phyloP scores from a whole-genome alignment of 2,113 vertebrate genomes.

The Micromys minutus region DNA sequence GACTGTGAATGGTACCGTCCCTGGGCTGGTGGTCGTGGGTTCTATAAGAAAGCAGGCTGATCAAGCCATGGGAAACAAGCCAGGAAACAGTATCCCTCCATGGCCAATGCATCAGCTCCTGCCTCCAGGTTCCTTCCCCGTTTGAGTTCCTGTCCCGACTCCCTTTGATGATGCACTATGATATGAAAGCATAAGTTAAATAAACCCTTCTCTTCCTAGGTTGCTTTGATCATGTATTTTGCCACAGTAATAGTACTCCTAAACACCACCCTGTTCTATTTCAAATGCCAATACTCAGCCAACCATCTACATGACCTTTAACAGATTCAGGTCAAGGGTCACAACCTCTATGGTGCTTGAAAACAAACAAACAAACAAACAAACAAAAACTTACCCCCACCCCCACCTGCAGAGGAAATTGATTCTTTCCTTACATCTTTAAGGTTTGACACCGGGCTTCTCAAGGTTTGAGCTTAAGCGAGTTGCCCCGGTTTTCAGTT shows the following conservation, averaged over 20 bases:
- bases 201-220: neutral
- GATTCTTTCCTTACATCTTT: neutral
- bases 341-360: neutral
- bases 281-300: neutral
- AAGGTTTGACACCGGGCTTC: neutral
- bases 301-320: neutral
- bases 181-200: neutral
- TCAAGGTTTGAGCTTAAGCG: neutral
- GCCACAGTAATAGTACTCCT: neutral
- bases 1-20: neutral
- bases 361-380: too few species aligned
- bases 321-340: neutral
- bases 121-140: neutral
- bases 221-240: neutral
- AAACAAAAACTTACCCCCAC: too few species aligned
- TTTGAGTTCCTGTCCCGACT: neutral
- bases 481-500: neutral
- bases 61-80: neutral
- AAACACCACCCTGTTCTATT: neutral
- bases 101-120: neutral
- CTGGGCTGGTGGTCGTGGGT: neutral
- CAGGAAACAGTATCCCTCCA: neutral
- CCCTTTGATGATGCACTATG: neutral
- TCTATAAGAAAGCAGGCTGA: neutral
- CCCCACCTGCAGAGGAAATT: neutral